Evolutionary conservation across 2,888 invertebrate species (phyloP).

Genomic region (Minunthozetes semirufus): DNA sequence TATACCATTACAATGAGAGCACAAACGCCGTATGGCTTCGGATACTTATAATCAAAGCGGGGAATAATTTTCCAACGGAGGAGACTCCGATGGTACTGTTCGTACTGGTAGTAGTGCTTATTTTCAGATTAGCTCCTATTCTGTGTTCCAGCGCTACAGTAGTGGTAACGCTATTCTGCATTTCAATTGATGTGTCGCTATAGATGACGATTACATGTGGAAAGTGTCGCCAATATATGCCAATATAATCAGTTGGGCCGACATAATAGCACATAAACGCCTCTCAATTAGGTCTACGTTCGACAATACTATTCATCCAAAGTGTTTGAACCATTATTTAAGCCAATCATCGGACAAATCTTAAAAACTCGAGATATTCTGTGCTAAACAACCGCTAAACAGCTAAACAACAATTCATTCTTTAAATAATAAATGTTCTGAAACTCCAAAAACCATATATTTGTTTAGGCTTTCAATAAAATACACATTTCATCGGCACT

Average conservation of each 20-base stretch:
- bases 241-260: constrained; percentile 2
- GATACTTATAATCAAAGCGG: background rate
- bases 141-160: background rate
- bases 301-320: background rate
- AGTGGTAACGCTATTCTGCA: constrained; percentile 1
- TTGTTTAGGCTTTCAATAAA: too few species aligned
- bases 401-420: background rate
- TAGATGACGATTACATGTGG: background rate
- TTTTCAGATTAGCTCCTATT: constrained; percentile 31
- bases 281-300: background rate
- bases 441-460: too few species aligned
- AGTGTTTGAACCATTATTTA: background rate
- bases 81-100: background rate
- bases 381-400: background rate
- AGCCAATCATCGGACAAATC: constrained; percentile 11
- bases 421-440: background rate
- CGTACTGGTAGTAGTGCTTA: background rate
- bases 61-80: background rate
- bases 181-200: constrained; percentile 12
- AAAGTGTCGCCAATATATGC: background rate
- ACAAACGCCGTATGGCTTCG: background rate
- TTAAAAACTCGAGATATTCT: background rate
- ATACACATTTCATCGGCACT: too few species aligned
- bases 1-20: background rate
- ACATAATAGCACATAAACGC: constrained; percentile 16